These are phyloP conservation scores for Drosophila niveifrons DNA, from an alignment of 2,888 invertebrate species.

Conservation along the genomic window DNA sequence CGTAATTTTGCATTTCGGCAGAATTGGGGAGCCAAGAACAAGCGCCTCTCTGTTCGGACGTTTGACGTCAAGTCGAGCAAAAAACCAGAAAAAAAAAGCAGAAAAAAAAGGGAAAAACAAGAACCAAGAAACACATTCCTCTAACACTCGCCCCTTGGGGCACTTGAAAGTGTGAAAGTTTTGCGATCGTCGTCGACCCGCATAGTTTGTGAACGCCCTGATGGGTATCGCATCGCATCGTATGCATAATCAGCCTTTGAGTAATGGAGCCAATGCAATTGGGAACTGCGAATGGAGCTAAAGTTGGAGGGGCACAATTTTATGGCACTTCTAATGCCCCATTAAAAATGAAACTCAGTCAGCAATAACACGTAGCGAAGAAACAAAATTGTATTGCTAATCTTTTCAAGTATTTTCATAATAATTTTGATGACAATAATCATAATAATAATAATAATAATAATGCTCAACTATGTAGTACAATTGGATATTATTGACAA, in stretches of 20 bases:
- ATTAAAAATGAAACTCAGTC: background rate
- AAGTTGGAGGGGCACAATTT: constrained; percentile 14
- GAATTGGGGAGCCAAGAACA: constrained; percentile 17
- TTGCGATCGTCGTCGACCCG: constrained; percentile 26
- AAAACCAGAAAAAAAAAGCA: no score
- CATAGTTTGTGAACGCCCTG: constrained; percentile 35
- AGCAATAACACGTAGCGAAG: background rate
- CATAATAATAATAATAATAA: background rate
- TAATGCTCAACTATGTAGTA: background rate
- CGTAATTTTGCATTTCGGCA: constrained; percentile 9
- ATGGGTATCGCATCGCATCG: no score
- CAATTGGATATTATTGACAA: background rate
- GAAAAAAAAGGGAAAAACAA: no score
- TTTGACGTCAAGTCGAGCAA: background rate
- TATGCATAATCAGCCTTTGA: constrained; percentile 13
- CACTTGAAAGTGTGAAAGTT: constrained; percentile 37
- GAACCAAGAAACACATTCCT: no score
- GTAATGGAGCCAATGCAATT: background rate
- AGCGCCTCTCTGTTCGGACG: constrained; percentile 14
- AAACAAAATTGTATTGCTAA: background rate
- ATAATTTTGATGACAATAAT: background rate
- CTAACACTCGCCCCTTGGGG: constrained; percentile 4
- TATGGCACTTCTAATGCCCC: constrained; percentile 9
- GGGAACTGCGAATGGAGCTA: background rate
- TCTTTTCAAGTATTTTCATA: no score